Evolutionary conservation across 2,113 vertebrate species (phyloP), one percentile per base, ranked within the genome.

Genomic region (Trachemys scripta): DNA sequence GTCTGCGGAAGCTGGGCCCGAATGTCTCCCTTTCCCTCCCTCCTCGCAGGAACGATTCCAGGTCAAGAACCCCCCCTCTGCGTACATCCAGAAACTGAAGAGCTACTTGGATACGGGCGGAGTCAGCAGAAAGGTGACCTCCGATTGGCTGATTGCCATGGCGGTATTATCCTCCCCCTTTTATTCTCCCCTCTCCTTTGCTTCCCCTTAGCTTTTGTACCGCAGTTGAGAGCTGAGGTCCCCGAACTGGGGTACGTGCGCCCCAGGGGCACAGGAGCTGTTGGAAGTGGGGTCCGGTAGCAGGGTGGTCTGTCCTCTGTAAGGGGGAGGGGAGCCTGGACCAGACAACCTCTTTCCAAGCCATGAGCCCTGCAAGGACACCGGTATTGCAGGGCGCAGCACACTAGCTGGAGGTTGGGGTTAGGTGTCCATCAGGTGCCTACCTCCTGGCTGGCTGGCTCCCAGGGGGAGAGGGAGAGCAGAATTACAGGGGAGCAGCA

Each of bases 21-120:
- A 69, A 38, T 65, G 57, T 22, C 17, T 96, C 24, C 90, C 82
- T 88, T 91, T 27, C 72, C 45, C 5, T 38, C 5, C 14, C 83
- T 90, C 54, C 83, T 89, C 2, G 25, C 82, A 99, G 99, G 99
- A 99, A 91, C 98, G 99, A 35, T 99, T 99, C 97, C 99, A 99
- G 96, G 99, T 99, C 94, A 99, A 99, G 96, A 99, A 99, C 93
- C 99, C 99, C 0, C 99, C 99, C 0, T 98, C 98, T 0, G 98
- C 99, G 24, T 99, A 99, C 95, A 98, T 99, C 98, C 99, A 99
- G 97, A 99, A 99, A 97, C 98, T 99, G 96, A 99, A 96, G 98
- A 98, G 98, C 95, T 98, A 98, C 92, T 88, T 99, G 96, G 99
- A 99, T 84, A 99, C 99, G 0, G 99, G 99, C 1, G 99, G 99